A percentile compares a stretch with the other conserved stretches of the same genome.
Evolutionary conservation across 2,113 vertebrate species (phyloP).

Genomic region (Scomber japonicus): DNA sequence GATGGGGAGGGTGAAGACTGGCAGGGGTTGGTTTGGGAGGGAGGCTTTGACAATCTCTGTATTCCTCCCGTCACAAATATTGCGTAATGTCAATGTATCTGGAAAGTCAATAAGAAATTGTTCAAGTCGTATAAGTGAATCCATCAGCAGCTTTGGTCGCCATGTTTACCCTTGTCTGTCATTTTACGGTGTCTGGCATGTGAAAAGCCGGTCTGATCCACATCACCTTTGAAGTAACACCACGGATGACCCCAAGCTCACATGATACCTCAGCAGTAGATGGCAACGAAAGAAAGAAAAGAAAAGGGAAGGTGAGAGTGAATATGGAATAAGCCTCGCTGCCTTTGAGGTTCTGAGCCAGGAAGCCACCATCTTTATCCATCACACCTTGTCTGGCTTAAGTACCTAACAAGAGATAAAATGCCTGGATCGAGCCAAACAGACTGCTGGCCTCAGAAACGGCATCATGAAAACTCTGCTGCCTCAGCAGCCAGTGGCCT

Average conservation of each 20-base stretch:
- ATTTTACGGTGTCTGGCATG: not conserved
- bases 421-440: not conserved
- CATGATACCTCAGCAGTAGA: not conserved
- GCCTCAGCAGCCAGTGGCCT: conserved; percentile 49
- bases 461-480: conserved; percentile 34
- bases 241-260: conserved; percentile 14
- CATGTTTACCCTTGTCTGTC: conserved; percentile 26
- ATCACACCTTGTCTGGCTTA: conserved; percentile 23
- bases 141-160: not conserved
- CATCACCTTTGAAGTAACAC: conserved; percentile 8
- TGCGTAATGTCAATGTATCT: too few species aligned
- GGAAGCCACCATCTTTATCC: conserved; percentile 50
- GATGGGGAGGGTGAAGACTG: too few species aligned
- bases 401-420: conserved; percentile 35
- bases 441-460: not conserved
- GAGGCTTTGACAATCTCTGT: too few species aligned
- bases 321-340: conserved; percentile 15
- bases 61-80: too few species aligned
- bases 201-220: not conserved
- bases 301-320: not conserved
- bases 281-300: not conserved
- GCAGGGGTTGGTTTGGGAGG: too few species aligned
- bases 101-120: too few species aligned
- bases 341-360: conserved; percentile 31
- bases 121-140: not conserved